Evolutionary conservation across 1,140 invertebrate species (phyloP).

Genomic region (Lasioglossum albipes): DNA sequence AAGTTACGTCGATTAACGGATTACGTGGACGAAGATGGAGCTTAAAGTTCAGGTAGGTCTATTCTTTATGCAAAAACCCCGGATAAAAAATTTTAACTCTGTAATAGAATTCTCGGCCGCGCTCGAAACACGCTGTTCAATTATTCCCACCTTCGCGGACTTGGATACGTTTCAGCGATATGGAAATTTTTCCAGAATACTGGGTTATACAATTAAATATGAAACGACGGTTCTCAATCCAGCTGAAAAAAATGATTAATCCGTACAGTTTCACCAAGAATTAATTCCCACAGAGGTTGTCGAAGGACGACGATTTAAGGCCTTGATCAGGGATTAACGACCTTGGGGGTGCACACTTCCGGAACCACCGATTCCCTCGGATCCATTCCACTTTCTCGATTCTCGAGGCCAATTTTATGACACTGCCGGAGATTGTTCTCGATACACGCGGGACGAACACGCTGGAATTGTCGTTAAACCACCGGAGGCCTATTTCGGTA

Average conservation of each 20-base stretch:
- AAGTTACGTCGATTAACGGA: conserved; percentile 39
- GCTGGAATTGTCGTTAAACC: conserved; percentile 40
- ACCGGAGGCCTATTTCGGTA: conserved; percentile 36
- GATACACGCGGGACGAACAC: conserved; percentile 14
- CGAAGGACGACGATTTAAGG: not conserved
- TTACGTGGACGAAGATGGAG: not conserved
- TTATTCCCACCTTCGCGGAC: not conserved
- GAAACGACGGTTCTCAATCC: too few relatives aligned
- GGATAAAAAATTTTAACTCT: not conserved
- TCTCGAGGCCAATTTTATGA: conserved; percentile 26
- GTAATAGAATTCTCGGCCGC: not conserved
- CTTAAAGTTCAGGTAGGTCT: too few relatives aligned
- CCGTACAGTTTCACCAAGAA: not conserved
- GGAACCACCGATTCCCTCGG: not conserved
- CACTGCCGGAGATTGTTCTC: conserved; percentile 12
- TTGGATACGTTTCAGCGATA: too few relatives aligned
- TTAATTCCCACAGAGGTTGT: not conserved
- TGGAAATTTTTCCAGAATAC: too few relatives aligned
- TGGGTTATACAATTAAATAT: too few relatives aligned
- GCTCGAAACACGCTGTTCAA: not conserved
- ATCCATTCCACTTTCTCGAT: conserved; percentile 29
- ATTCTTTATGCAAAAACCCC: not conserved
- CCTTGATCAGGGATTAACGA: conserved; percentile 4
- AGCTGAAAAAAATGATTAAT: too few relatives aligned
- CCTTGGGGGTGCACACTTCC: not conserved